A percentile compares a stretch with the other conserved stretches of the same genome.
Evolutionary conservation across 2,888 invertebrate genomes (phyloP).

Genomic region (Pseudococcus viburni): DNA sequence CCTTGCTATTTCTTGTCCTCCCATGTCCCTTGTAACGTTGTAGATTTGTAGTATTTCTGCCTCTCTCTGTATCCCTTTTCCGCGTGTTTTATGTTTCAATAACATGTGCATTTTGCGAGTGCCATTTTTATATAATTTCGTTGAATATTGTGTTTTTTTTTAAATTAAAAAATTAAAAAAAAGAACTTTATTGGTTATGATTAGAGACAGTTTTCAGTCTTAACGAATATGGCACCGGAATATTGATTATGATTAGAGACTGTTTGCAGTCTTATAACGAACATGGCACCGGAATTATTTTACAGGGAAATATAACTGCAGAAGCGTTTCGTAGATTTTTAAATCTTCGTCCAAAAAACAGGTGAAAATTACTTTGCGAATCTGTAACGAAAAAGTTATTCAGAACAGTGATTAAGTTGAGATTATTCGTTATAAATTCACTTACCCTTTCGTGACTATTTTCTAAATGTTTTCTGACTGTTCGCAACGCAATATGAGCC

Average conservation of each 20-base stretch:
- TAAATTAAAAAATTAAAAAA: slow-evolving; percentile 4
- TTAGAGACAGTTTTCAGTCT: background rate
- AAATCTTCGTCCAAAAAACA: slow-evolving; percentile 82
- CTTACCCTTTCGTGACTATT: slow-evolving; percentile 72
- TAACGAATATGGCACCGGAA: background rate
- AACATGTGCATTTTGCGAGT: slow-evolving; percentile 47
- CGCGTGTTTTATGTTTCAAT: background rate
- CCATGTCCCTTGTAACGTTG: background rate
- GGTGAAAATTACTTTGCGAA: slow-evolving; percentile 86
- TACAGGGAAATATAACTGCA: slow-evolving; percentile 82
- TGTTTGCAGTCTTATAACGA: background rate
- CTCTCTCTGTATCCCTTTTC: background rate
- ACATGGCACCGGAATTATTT: slow-evolving; percentile 69
- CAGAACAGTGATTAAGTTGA: background rate
- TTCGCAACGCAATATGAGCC: slow-evolving; percentile 82
- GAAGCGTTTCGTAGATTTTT: slow-evolving; percentile 79
- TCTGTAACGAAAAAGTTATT: slow-evolving; percentile 71
- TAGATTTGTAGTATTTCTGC: slow-evolving; percentile 1
- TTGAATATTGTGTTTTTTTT: slow-evolving; percentile 18
- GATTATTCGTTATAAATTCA: slow-evolving; percentile 69
- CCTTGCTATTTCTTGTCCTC: background rate
- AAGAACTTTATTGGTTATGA: background rate
- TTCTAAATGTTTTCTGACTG: slow-evolving; percentile 78
- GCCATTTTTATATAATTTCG: slow-evolving; percentile 46
- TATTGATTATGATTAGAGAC: slow-evolving; percentile 29